These are phyloP conservation scores for Nesidiocoris tenuis DNA, from an alignment of 2,888 invertebrate species.

Conservation along the genomic window DNA sequence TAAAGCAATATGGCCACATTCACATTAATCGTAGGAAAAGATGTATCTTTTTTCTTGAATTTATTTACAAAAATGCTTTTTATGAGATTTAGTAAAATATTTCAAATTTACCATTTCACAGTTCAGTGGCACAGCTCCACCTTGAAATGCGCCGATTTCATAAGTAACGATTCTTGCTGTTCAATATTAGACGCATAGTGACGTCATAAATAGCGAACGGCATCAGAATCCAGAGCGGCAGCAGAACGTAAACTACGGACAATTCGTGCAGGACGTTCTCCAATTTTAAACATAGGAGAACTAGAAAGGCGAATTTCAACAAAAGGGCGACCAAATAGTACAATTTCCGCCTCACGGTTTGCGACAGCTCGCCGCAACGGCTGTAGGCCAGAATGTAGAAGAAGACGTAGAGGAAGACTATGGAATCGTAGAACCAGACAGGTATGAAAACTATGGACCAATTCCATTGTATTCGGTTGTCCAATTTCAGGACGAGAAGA, in stretches of 20 bases:
- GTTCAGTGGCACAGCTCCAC: slow-evolving; percentile 27
- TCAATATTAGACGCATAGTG: slow-evolving; percentile 29
- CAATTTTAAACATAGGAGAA: slow-evolving; percentile 24
- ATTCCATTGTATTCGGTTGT: slow-evolving; percentile 32
- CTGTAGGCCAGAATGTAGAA: slow-evolving; percentile 33
- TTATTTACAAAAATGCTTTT: too few relatives aligned
- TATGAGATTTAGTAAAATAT: too few relatives aligned
- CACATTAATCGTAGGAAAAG: too few relatives aligned
- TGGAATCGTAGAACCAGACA: slow-evolving; percentile 32
- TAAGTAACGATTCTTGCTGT: slow-evolving; percentile 34
- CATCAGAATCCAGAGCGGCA: slow-evolving; percentile 17
- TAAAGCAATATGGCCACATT: too few relatives aligned
- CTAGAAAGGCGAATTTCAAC: slow-evolving; percentile 27
- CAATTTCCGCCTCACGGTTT: slow-evolving; percentile 24
- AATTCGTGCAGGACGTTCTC: slow-evolving; percentile 19
- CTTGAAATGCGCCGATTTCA: slow-evolving; percentile 17
- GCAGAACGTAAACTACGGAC: slow-evolving; percentile 16
- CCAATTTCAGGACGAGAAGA: slow-evolving; percentile 22
- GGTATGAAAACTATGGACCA: slow-evolving; percentile 34
- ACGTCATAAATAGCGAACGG: slow-evolving; percentile 34
- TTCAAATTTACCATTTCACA: too few relatives aligned
- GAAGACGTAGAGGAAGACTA: slow-evolving; percentile 30
- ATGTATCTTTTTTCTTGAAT: too few relatives aligned
- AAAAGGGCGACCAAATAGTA: slow-evolving; percentile 26
- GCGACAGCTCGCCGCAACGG: slow-evolving; percentile 33